phyloP scores from a whole-genome alignment of 2,113 vertebrate species.

The Rhizomys pruinosus region DNA sequence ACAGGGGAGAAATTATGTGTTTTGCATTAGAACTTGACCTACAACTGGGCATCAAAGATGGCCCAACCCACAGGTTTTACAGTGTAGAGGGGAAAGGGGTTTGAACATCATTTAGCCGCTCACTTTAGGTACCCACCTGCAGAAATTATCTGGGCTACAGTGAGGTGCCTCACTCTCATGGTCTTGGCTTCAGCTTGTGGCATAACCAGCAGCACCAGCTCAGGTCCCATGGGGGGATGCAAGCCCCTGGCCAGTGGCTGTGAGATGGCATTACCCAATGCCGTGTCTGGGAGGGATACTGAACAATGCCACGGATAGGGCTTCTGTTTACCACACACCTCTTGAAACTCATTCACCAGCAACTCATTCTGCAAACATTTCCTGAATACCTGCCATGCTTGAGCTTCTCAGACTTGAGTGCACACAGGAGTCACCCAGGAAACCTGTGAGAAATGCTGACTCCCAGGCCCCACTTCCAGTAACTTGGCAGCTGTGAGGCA shows the following conservation, averaged over 20 bases:
- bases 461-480: neutral
- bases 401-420: slow-evolving; percentile 62
- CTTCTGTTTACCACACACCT: slow-evolving; percentile 53
- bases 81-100: neutral
- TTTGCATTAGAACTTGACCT: neutral
- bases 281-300: neutral
- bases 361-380: slow-evolving; percentile 78
- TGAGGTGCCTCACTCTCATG: neutral
- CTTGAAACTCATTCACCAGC: slow-evolving; percentile 66
- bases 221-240: neutral
- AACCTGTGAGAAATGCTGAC: slow-evolving; percentile 30
- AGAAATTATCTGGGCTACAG: neutral
- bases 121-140: neutral
- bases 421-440: slow-evolving; percentile 38
- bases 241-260: neutral
- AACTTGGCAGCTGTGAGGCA: neutral
- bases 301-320: neutral
- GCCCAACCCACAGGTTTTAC: neutral
- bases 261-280: neutral
- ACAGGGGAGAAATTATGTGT: neutral
- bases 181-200: neutral
- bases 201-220: neutral
- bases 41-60: neutral
- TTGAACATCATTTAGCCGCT: neutral
- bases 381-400: slow-evolving; percentile 70